A percentile compares a stretch with the other conserved stretches of the same genome.
These are phyloP conservation scores for Aphidoletes aphidimyza DNA, from an alignment of 2,888 invertebrate genomes.

Conservation along the genomic window DNA sequence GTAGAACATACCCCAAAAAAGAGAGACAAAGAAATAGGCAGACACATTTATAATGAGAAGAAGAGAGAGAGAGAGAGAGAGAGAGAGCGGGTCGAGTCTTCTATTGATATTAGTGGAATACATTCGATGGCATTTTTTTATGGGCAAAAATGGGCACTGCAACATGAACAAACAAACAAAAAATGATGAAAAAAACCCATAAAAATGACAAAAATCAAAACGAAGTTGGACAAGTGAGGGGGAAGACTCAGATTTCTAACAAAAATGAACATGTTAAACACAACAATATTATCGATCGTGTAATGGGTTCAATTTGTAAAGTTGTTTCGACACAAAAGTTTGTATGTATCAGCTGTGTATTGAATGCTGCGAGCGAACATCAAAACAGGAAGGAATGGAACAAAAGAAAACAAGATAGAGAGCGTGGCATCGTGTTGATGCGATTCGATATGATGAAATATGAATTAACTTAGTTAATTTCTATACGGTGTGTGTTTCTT, in stretches of 20 bases:
- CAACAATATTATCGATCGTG: slow-evolving; percentile 27
- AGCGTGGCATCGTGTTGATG: too few species aligned
- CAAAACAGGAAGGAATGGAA: too few species aligned
- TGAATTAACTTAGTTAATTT: too few species aligned
- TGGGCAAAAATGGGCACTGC: neutral
- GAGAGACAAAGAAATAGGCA: too few species aligned
- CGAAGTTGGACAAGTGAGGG: too few species aligned
- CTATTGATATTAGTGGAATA: neutral
- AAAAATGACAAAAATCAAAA: neutral
- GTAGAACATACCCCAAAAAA: too few species aligned
- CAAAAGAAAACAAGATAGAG: too few species aligned
- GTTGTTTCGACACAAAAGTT: slow-evolving; percentile 27
- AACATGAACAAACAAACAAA: neutral
- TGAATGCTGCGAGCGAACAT: too few species aligned
- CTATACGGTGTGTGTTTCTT: neutral
- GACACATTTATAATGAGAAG: too few species aligned
- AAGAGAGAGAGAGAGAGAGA: neutral
- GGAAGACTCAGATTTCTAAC: too few species aligned
- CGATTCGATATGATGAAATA: slow-evolving; percentile 22
- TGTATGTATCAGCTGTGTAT: too few species aligned
- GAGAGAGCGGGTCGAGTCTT: too few species aligned
- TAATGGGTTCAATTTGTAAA: slow-evolving; percentile 47
- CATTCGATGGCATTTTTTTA: neutral
- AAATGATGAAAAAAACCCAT: neutral
- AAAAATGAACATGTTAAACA: slow-evolving; percentile 38